Percentiles rank a stretch among this genome's conserved stretches.
phyloP scores from a whole-genome alignment of 2,113 vertebrate genomes.

The Origma solitaria region DNA sequence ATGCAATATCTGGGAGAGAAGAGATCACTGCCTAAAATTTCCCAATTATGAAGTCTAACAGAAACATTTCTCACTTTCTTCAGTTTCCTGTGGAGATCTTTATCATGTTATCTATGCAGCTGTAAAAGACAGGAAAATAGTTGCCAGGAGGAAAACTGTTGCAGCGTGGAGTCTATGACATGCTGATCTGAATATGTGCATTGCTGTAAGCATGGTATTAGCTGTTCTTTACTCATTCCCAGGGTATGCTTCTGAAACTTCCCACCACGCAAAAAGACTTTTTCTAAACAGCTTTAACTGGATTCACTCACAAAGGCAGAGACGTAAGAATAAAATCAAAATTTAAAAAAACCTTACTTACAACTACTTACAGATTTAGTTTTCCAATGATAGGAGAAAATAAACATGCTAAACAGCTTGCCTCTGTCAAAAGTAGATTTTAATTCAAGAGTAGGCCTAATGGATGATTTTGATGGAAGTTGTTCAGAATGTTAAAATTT shows the following conservation, averaged over 20 bases:
- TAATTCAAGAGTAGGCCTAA: not conserved
- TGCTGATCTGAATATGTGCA: not conserved
- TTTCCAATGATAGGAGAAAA: not conserved
- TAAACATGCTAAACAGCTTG: not conserved
- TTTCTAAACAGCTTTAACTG: not conserved
- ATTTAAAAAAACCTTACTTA: not conserved
- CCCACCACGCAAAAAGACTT: not conserved
- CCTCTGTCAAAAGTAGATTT: not conserved
- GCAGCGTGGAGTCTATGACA: not conserved
- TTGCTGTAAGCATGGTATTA: not conserved
- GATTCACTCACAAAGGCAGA: not conserved
- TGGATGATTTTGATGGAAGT: not conserved
- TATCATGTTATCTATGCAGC: slow-evolving; percentile 7
- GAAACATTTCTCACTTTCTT: slow-evolving; percentile 31
- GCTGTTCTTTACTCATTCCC: not conserved
- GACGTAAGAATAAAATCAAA: not conserved
- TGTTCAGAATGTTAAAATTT: not conserved
- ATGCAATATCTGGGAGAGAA: not conserved
- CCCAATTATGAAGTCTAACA: not conserved
- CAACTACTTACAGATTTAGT: not conserved
- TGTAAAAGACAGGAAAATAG: slow-evolving; percentile 15
- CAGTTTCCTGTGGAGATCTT: slow-evolving; percentile 34
- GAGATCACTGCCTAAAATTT: not conserved
- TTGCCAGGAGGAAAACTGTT: slow-evolving; percentile 28
- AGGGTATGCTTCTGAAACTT: not conserved